Base-by-base conservation (phyloP, 2,797 vertebrate species). In the Oreochromis mossambicus region DNA sequence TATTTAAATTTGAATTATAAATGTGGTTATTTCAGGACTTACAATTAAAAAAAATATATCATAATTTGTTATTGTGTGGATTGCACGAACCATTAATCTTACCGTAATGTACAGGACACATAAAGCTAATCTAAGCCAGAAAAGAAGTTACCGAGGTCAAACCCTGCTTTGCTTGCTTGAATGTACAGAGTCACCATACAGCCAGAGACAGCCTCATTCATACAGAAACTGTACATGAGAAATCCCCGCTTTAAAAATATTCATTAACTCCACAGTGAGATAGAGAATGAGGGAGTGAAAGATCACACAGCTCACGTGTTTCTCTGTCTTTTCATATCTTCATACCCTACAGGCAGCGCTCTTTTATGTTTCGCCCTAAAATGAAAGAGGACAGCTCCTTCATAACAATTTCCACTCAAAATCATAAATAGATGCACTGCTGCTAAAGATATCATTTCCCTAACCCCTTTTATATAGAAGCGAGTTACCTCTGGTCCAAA, bases 391-490 rank as follows among this genome's bases (percentile, higher is more conserved):
- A 88, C 91, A 77, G 83, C 75, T 88, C 52, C 80, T 86, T 81
- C 84, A 87, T 83, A 92, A 91, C 86, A 90, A 92, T 87, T 86
- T 91, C 77, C 41, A 48, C 87, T 87, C 83, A 52, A 15, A 88
- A 86, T 93, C 92, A 92, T 92, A 92, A 94, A 92, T 93, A 81
- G 83, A 86, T 75, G 34, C 80, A 36, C 83, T 78, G 88, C 87
- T 80, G 85, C 86, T 70, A 85, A 80, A 91, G 85, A 87, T 94
- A 84, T 94, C 86, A 94, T 94, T 93, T 80, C 85, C 82, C 83
- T 91, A 88, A 89, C 86, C 83, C 77, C 84, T 94, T 95, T 91
- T 90, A 95, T 92, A 94, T 87, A 78, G 76, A 6, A 77, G 90
- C 5, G 54, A 81, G 89, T 91, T 89, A 94, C 95, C 93, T 93